Evolutionary conservation across 2,797 vertebrate species (phyloP).

Genomic region (Acrossocheilus wenchowensis): DNA sequence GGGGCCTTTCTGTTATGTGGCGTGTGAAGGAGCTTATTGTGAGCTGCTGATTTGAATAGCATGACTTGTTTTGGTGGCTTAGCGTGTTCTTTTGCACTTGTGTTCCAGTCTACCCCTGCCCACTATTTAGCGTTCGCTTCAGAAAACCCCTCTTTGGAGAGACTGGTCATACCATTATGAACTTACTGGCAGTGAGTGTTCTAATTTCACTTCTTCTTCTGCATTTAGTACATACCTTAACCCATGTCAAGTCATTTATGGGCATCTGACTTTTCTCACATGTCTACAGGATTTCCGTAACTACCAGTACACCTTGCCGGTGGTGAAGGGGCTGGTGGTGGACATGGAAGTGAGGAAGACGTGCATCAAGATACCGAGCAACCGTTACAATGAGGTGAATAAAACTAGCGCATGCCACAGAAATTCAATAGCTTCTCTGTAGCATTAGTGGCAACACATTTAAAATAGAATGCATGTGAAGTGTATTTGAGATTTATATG

Average conservation of each 20-base stretch:
- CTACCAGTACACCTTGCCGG: slow-evolving; percentile 95
- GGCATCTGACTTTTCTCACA: not conserved
- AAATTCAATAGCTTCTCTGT: not conserved
- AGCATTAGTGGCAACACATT: not conserved
- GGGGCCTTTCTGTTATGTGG: not conserved
- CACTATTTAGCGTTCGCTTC: slow-evolving; percentile 96
- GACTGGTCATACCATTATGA: slow-evolving; percentile 99
- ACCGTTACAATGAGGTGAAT: slow-evolving; percentile 94
- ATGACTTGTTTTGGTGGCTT: not conserved
- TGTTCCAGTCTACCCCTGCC: slow-evolving; percentile 95
- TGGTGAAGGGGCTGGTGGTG: slow-evolving; percentile 94
- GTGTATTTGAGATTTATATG: not conserved
- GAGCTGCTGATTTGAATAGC: not conserved
- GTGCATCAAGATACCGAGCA: slow-evolving; percentile 97
- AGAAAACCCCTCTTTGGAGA: slow-evolving; percentile 98
- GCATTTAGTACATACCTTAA: not conserved
- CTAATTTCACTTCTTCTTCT: not conserved
- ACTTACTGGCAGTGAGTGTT: slow-evolving; percentile 93
- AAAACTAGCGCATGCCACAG: not conserved
- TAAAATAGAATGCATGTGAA: not conserved
- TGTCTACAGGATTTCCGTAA: slow-evolving; percentile 92
- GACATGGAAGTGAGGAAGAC: slow-evolving; percentile 99
- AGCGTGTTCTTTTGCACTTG: slow-evolving; percentile 41
- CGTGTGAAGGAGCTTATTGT: slow-evolving; percentile 22
- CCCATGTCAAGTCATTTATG: not conserved